A percentile compares a stretch with the other conserved stretches of the same genome.
These are phyloP conservation scores for Eciton burchellii DNA, from an alignment of 1,140 invertebrate species.

Conservation along the genomic window DNA sequence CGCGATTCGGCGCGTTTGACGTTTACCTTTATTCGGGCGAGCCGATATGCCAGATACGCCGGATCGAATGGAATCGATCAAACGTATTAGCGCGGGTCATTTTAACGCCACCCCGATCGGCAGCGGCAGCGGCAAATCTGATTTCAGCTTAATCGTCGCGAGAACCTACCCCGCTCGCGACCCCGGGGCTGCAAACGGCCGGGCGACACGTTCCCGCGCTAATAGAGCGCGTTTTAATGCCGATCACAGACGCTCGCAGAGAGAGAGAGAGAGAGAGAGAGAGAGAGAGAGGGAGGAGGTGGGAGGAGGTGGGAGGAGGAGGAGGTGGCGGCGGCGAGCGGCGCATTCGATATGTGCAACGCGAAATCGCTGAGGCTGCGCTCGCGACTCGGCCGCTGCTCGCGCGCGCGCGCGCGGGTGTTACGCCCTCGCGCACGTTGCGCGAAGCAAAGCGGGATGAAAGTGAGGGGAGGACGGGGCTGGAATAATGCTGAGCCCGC, in stretches of 20 bases:
- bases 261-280: too few relatives aligned
- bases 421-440: not conserved
- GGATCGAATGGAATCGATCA: too few relatives aligned
- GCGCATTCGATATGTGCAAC: constrained; percentile 6
- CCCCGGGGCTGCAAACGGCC: not conserved
- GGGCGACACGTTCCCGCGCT: not conserved
- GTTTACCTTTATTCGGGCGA: too few relatives aligned
- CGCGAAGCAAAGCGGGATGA: constrained; percentile 1
- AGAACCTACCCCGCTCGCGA: not conserved
- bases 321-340: too few relatives aligned
- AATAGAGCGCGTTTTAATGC: constrained; percentile 28
- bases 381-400: not conserved
- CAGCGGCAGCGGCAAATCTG: not conserved
- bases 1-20: too few relatives aligned
- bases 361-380: constrained; percentile 26
- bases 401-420: not conserved
- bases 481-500: constrained; percentile 24
- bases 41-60: too few relatives aligned
- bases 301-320: too few relatives aligned
- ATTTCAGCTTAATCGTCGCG: constrained; percentile 1
- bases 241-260: constrained; percentile 1
- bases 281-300: too few relatives aligned
- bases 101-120: not conserved
- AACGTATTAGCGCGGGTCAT: too few relatives aligned
- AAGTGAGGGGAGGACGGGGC: not conserved